These are phyloP conservation scores for Rhinopomastus cyanomelas DNA, from an alignment of 2,113 vertebrate species.

Conservation along the genomic window DNA sequence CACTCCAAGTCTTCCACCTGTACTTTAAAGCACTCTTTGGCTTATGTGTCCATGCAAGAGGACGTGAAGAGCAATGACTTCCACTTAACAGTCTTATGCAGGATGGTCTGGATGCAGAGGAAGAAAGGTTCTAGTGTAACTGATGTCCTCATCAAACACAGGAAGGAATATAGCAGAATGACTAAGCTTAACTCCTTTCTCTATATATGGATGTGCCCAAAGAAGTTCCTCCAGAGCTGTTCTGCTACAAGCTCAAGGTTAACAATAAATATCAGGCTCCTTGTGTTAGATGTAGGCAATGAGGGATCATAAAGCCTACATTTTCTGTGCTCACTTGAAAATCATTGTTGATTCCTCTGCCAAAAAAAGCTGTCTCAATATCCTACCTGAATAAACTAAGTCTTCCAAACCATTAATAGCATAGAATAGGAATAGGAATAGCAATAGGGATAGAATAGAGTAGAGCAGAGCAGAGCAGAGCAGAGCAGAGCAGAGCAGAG, in stretches of 20 bases:
- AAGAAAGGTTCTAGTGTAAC: not conserved
- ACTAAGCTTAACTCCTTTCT: not conserved
- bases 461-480: not conserved
- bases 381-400: not conserved
- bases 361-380: not conserved
- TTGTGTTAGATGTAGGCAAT: not conserved
- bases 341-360: not conserved
- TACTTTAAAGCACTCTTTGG: not conserved
- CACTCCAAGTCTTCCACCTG: not conserved
- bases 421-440: not conserved
- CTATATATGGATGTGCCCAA: not conserved
- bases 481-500: not conserved
- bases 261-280: not conserved
- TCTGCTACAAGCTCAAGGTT: not conserved
- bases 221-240: not conserved
- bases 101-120: not conserved
- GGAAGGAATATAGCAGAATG: fast-evolving
- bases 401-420: not conserved
- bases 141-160: not conserved
- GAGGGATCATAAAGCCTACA: not conserved
- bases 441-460: too few relatives aligned
- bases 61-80: not conserved
- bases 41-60: not conserved
- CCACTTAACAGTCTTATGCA: not conserved
- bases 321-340: not conserved